phyloP scores from a whole-genome alignment of 2,113 vertebrate genomes.

The Gavia stellata region DNA sequence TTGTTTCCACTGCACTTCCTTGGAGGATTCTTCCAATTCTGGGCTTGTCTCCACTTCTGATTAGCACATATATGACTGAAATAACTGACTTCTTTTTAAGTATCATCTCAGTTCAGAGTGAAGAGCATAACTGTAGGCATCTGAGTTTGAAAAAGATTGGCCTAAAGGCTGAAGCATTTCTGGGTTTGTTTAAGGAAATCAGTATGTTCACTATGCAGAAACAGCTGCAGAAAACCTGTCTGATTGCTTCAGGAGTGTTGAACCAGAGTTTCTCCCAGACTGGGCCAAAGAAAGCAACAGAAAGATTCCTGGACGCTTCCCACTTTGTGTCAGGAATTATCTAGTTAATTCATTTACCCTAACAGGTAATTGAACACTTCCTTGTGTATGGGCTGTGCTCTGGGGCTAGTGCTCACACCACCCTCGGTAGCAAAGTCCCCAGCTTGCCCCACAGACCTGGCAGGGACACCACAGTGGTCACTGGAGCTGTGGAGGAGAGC shows the following conservation, averaged over 20 bases:
- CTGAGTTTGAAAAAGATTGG: not conserved
- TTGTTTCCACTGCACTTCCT: conserved; percentile 4
- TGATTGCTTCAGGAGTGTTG: not conserved
- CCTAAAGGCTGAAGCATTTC: not conserved
- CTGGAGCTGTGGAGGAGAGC: not conserved
- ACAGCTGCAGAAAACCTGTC: not conserved
- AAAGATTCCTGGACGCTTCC: not conserved
- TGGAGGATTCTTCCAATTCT: not conserved
- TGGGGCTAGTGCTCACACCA: not conserved
- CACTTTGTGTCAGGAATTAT: not conserved
- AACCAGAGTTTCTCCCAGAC: not conserved
- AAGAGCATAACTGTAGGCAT: not conserved
- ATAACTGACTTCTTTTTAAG: not conserved
- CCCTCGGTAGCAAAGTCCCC: not conserved
- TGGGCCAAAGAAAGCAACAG: not conserved
- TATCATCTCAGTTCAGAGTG: not conserved
- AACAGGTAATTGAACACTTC: not conserved
- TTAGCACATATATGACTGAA: not conserved
- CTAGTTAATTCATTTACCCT: not conserved
- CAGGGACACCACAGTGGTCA: not conserved
- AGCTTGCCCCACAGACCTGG: not conserved
- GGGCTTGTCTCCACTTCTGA: not conserved
- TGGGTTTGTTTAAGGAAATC: not conserved
- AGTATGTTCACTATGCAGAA: not conserved
- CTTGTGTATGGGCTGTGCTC: not conserved